These are phyloP conservation scores for Ernsta delagoae DNA, from an alignment of 2,888 invertebrate genomes.

Conservation along the genomic window DNA sequence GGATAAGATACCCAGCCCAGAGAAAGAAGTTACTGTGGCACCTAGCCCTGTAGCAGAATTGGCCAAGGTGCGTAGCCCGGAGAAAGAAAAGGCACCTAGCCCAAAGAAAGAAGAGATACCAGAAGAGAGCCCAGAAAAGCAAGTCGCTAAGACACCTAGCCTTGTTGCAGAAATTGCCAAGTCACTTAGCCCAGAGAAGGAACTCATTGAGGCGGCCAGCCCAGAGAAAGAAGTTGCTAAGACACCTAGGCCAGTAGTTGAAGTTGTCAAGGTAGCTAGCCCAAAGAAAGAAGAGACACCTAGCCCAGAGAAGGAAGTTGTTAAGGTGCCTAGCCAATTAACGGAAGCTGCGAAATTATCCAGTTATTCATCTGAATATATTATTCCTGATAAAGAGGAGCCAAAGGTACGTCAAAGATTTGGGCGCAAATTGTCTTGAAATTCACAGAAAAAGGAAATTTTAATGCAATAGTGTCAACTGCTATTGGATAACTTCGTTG, in stretches of 20 bases:
- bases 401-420: conserved; percentile 27
- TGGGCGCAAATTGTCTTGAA: conserved; percentile 25
- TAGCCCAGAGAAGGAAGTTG: too few relatives aligned
- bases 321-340: conserved; percentile 10
- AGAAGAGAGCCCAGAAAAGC: too few relatives aligned
- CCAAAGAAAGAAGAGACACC: too few relatives aligned
- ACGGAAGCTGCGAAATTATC: neutral
- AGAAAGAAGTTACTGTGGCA: neutral
- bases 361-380: neutral
- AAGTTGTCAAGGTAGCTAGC: too few relatives aligned
- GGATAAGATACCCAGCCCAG: neutral
- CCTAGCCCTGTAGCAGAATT: too few relatives aligned
- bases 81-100: too few relatives aligned
- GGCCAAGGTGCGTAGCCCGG: too few relatives aligned
- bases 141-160: too few relatives aligned
- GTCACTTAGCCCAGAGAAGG: too few relatives aligned
- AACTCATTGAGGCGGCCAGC: neutral
- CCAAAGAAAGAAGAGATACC: too few relatives aligned
- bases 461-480: conserved; percentile 8
- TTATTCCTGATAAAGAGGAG: neutral
- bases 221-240: conserved; percentile 3
- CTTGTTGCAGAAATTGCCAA: neutral
- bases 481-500: conserved; percentile 25
- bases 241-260: too few relatives aligned
- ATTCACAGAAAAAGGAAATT: conserved; percentile 22